Base-by-base conservation (phyloP, 2,113 vertebrate genomes). In the Toxostoma redivivum region DNA sequence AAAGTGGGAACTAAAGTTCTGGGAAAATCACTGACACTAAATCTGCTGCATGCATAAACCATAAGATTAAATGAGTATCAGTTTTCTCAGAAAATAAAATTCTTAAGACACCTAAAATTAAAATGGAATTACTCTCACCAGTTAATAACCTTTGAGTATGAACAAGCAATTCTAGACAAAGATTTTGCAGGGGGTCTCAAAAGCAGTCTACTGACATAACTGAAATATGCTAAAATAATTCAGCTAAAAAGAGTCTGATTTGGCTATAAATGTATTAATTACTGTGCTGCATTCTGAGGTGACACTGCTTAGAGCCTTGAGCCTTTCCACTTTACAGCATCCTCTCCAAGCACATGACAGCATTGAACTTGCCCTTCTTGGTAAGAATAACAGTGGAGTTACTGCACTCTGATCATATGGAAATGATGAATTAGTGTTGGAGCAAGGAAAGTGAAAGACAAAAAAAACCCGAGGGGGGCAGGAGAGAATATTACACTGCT, bases 381-480 rank as follows among this genome's bases (percentile, higher is more conserved):
- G 30, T 66, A 56, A 30, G 56, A 81, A 33, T 24, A 60, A 50
- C 44, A 71, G 56, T 14, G 89, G 48, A 81, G 9, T 19, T 67
- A 44, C 53, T 35, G 40, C 5, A 0, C n/a, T 65, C 28, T 58
- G 62, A 65, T 88, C 54, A 16, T n/a, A 69, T 9, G 50, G 78
- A 82, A 91, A 81, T 20, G 53, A 69, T 72, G 61, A 90, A 81
- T 53, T 56, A 42, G 20, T 10, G 5, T 1, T 61, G 40, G 47
- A 83, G 42, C 12, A 80, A 90, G 58, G 53, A 45, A 69, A 83
- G 22, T 23, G 53, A 79, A 90, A 85, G 61, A 72, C 2, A 23
- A 45, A 57, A 79, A 61, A 25, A 27, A 5, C 22, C 25, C 0
- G 0, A 38, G 10, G 4, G 5, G 5, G 7, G 11, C 0, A 1